These are phyloP conservation scores for Anas georgica DNA, from an alignment of 2,797 vertebrate species.

Conservation along the genomic window DNA sequence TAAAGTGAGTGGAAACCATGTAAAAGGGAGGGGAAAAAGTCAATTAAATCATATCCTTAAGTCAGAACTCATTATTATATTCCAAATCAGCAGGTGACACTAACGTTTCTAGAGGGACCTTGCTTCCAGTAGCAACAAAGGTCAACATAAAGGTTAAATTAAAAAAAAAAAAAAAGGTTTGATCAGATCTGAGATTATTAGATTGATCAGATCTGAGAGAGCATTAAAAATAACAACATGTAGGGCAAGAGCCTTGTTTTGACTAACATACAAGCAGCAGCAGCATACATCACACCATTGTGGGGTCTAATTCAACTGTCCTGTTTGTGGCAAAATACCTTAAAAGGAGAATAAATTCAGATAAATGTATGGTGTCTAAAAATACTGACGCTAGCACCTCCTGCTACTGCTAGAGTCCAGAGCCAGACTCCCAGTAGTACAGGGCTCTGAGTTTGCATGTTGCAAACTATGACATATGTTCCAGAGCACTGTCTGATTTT, in stretches of 20 bases:
- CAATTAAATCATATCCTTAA: not conserved
- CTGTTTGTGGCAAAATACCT: not conserved
- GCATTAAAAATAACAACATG: not conserved
- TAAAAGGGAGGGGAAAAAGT: not conserved
- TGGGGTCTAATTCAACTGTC: not conserved
- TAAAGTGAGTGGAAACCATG: not conserved
- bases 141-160: not conserved
- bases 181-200: not conserved
- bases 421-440: not conserved
- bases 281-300: not conserved
- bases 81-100: not conserved
- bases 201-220: not conserved
- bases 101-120: not conserved
- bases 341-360: not conserved
- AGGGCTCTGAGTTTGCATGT: not conserved
- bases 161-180: not conserved
- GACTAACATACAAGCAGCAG: not conserved
- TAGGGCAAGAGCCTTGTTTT: not conserved
- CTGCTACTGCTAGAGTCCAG: not conserved
- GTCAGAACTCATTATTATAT: not conserved
- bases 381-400: not conserved
- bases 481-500: not conserved
- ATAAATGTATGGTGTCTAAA: not conserved
- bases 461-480: fast-evolving
- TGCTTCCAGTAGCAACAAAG: not conserved